Base-by-base conservation (phyloP, 37 sponge, comb jelly and placozoan genomes). In the Tethya wilhelma region DNA sequence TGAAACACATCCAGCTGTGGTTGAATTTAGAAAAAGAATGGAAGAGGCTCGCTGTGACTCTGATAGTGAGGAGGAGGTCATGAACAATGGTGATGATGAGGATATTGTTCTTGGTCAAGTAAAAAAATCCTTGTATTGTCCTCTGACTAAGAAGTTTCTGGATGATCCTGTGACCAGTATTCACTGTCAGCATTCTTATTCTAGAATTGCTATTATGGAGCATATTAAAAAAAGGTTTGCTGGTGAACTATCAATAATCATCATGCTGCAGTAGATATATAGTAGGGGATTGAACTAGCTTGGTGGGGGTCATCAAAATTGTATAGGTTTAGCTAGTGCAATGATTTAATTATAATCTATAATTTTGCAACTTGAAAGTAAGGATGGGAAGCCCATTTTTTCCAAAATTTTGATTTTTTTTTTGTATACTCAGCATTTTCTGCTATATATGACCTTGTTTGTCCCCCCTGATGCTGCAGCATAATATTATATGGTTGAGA, bases 81-180 rank as follows among this genome's bases (percentile, higher is more conserved):
- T 38, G 11, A 25, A 33, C 14, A 46, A 45, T 56, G 71, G 69
- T 46, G 79, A 42, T 4, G 81, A 71, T 11, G 63, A 55, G 25
- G 86, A 87, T 2, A 20, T 79, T 23, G 64, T 60, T 42, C 43
- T 80, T 67, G 69, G 81, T 4, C 85, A 84, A 57, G 84, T 87
- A n/a, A 49, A 86, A 33, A 73, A 71, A 44, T 77, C 87, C 20
- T 70, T 91, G 2, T 56, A 62, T 36, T 93, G 93, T 81, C 93
- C 93, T 11, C 59, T 93, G 22, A 88, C 93, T n/a, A 79, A 73
- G 58, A 53, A 55, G 33, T 64, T 53, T 30, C 29, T 84, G 4
- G 89, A 81, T 20, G 78, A 88, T 8, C 93, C 93, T 22, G 93
- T 93, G 31, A 88, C 49, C 4, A 88, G 59, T 46, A 73, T 25